These are phyloP conservation scores for Meles meles DNA, from an alignment of 2,113 vertebrate species.

Conservation along the genomic window DNA sequence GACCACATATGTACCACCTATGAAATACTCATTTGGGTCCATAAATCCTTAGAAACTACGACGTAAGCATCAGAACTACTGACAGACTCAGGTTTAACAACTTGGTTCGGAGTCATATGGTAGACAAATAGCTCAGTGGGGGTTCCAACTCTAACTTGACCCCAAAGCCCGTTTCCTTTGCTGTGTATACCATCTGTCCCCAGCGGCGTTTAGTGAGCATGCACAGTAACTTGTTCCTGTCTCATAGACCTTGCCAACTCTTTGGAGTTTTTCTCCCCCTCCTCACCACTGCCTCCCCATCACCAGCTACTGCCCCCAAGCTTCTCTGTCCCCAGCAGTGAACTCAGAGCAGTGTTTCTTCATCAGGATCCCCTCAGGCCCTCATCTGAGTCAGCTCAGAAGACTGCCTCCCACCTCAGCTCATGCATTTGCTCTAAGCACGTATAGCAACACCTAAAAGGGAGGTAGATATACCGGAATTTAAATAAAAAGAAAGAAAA, in stretches of 20 bases:
- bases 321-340: background rate
- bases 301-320: background rate
- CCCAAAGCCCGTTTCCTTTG: background rate
- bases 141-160: background rate
- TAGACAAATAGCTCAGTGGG: background rate
- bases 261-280: background rate
- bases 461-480: background rate
- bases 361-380: background rate
- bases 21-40: background rate
- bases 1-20: background rate
- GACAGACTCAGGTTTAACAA: background rate
- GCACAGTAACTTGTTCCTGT: no score
- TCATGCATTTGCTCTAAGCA: background rate
- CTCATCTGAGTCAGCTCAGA: background rate
- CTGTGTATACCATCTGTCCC: no score
- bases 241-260: background rate
- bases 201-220: background rate
- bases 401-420: background rate
- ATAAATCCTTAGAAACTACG: background rate
- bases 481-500: background rate
- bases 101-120: background rate
- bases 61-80: background rate
- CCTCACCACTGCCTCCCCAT: background rate
- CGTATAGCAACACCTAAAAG: background rate
- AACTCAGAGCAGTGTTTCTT: background rate